Evolutionary conservation across 2,113 vertebrate species (phyloP), one percentile per base, ranked within the genome.

Genomic region (Oryzias celebensis): DNA sequence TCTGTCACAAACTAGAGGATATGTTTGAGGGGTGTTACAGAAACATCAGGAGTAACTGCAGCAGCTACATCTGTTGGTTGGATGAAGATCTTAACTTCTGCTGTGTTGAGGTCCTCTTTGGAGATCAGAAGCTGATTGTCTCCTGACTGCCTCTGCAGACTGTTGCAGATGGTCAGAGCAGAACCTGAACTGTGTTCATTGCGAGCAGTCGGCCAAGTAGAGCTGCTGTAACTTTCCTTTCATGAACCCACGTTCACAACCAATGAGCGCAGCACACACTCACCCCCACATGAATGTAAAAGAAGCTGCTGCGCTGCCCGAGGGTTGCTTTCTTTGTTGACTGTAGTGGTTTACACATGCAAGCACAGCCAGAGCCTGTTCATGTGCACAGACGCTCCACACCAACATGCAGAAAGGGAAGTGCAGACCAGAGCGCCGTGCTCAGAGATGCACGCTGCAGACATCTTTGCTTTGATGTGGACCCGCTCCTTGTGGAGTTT

Each of bases 311-410:
- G 69, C 14, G 78, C 85, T 85, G 36, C 36, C 46, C 44, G 54
- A 83, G 87, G 85, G 81, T 86, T 64, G 79, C 56, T 56, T 53
- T 70, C 81, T 85, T 87, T 89, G 85, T 89, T 86, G 76, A 58
- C 74, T 80, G 70, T 62, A 26, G 48, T 65, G 73, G 57, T 77
- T 83, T 82, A 83, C 75, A 82, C 63, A 66, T 41, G 66, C 71
- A 16, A 57, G 71, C 77, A 3, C 75, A 70, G 57, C 62, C 2
- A 75, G 71, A 65, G 57, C 65, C 52, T 80, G 28, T 46, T 71
- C 78, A 71, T 80, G 81, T 58, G 71, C 31, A 71, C 72, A 75
- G 70, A 77, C 41, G 84, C 84, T 89, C 84, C 85, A 84, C 84
- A 57, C 75, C 45, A 70, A 73, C 75, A 20, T 17, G 52, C 78